Evolutionary conservation across 92 coral and sea anemone genomes (phyloP).

Genomic region (Micromussa lordhowensis): DNA sequence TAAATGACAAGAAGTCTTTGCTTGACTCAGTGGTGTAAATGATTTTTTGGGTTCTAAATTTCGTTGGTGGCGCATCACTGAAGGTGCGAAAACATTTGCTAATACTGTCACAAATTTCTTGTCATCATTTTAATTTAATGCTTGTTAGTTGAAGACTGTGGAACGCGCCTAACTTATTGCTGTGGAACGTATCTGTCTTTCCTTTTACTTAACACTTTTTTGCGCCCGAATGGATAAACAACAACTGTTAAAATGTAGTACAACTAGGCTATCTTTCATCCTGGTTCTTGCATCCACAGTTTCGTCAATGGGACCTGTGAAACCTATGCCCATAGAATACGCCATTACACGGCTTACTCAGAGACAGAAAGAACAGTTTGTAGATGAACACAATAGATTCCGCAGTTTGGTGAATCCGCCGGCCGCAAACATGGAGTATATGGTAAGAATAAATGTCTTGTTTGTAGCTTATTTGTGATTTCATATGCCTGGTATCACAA

Average conservation of each 20-base stretch:
- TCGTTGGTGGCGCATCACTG: constrained; percentile 3
- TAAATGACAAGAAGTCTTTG: background rate
- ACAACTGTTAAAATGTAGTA: background rate
- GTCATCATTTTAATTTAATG: constrained; percentile 13
- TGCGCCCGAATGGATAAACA: constrained; percentile 16
- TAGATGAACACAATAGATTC: constrained; percentile 42
- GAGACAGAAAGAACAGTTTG: constrained; percentile 31
- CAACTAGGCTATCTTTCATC: background rate
- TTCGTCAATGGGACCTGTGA: constrained; percentile 18
- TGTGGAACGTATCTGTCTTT: background rate
- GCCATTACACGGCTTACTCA: constrained; percentile 35
- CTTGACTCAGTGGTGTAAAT: background rate
- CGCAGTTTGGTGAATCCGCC: constrained; percentile 42
- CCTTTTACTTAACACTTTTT: background rate
- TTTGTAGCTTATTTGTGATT: background rate
- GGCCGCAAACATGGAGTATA: constrained; percentile 54
- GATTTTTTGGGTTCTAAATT: background rate
- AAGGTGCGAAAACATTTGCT: constrained; percentile 36
- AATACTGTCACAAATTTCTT: constrained; percentile 33
- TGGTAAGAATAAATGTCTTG: constrained; percentile 10
- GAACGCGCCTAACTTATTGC: background rate
- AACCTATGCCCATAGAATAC: constrained; percentile 29
- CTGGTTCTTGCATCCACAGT: background rate
- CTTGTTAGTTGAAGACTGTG: constrained; percentile 10
- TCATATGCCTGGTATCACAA: background rate